Percentiles rank a stretch among this genome's conserved stretches.
Evolutionary conservation across 2,888 invertebrate species (phyloP).

Genomic region (Toxonevra muliebris): DNA sequence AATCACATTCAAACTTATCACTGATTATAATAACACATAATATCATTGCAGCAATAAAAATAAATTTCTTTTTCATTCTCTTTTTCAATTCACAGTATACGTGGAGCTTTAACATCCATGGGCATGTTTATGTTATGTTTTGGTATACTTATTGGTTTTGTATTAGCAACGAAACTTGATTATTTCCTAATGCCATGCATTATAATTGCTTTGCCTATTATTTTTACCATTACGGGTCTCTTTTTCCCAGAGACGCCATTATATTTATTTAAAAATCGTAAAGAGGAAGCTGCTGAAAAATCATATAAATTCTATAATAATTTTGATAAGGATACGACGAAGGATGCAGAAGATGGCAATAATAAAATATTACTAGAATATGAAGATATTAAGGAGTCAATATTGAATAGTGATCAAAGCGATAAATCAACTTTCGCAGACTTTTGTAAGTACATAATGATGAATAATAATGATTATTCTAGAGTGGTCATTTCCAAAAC

Average conservation of each 20-base stretch:
- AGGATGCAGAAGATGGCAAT: too few relatives aligned
- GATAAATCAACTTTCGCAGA: conserved; percentile 44
- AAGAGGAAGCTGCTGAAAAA: conserved; percentile 47
- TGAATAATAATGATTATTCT: too few relatives aligned
- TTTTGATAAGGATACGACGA: conserved; percentile 27
- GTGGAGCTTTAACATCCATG: conserved; percentile 57
- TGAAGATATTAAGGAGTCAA: conserved; percentile 46
- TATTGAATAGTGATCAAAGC: conserved; percentile 40
- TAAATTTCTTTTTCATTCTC: too few relatives aligned
- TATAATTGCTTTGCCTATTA: conserved; percentile 51
- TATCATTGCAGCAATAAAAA: too few relatives aligned
- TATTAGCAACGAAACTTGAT: conserved; percentile 52
- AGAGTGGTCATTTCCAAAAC: too few relatives aligned
- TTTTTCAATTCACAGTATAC: conserved; percentile 51
- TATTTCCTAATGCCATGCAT: conserved; percentile 56
- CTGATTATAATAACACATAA: too few relatives aligned
- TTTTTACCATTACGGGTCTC: conserved; percentile 47
- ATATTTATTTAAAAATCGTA: conserved; percentile 47
- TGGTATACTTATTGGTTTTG: conserved; percentile 57
- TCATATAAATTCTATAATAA: conserved; percentile 57
- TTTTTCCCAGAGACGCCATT: conserved; percentile 59
- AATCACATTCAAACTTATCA: too few relatives aligned
- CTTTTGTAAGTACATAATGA: conserved; percentile 51
- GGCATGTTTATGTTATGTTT: conserved; percentile 55
- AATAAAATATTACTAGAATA: conserved; percentile 43